Percentiles rank a stretch among this genome's conserved stretches.
Evolutionary conservation across 1,140 invertebrate genomes (phyloP).

Genomic region (fruit fly (Drosophila melanogaster)): Release_6_plus_ISO1_MT NT_037436.4:5853501-5854000

Average conservation of each 20-base stretch:
- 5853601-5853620: constrained; percentile 77
- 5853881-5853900: constrained; percentile 54
- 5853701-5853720: constrained; percentile 41
- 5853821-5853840: constrained; percentile 61
- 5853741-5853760: constrained; percentile 72
- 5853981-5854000: constrained; percentile 40
- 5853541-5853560: constrained; percentile 39
- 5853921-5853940: constrained; percentile 45
- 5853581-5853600: constrained; percentile 84
- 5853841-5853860: constrained; percentile 11
- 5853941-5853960: constrained; percentile 83
- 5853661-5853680: constrained; percentile 5
- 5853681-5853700: constrained; percentile 10
- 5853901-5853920: constrained; percentile 67
- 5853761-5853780: constrained; percentile 83
- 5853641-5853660: constrained; percentile 20
- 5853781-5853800: constrained; percentile 82
- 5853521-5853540: constrained; percentile 59
- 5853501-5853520: constrained; percentile 55
- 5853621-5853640: no score
- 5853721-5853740: constrained; percentile 39
- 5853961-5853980: constrained; percentile 78
- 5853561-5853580: constrained; percentile 78
- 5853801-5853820: constrained; percentile 83
- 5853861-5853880: constrained; percentile 3